Evolutionary conservation across 2,797 vertebrate species (phyloP).

Genomic region (Smutsia gigantea): DNA sequence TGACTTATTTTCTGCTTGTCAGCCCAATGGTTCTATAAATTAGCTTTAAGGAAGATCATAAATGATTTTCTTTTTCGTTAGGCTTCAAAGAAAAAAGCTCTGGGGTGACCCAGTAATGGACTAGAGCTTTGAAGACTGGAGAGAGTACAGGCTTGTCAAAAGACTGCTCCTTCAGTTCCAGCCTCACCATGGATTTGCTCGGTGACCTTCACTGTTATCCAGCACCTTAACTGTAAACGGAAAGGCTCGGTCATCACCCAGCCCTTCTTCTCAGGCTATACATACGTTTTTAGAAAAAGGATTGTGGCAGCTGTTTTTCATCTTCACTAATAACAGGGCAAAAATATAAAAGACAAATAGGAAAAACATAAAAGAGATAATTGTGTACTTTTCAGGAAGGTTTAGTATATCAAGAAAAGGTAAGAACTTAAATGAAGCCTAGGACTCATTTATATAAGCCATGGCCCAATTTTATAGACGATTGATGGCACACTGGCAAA

Average conservation of each 20-base stretch:
- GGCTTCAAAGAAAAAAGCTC: not conserved
- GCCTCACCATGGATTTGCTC: not conserved
- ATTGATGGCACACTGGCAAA: not conserved
- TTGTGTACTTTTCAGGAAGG: not conserved
- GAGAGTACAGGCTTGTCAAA: not conserved
- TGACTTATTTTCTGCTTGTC: not conserved
- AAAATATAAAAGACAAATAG: not conserved
- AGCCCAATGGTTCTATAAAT: not conserved
- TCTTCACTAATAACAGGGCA: conserved; percentile 26
- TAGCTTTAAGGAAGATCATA: conserved; percentile 7
- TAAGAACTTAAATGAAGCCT: not conserved
- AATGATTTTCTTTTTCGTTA: not conserved
- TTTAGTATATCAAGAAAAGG: not conserved
- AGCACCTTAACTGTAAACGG: not conserved
- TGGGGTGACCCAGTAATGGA: not conserved
- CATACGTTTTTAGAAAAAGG: not conserved
- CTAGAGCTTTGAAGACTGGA: not conserved
- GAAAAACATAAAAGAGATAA: not conserved
- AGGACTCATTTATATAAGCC: not conserved
- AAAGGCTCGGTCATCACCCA: not conserved
- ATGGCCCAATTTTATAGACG: not conserved
- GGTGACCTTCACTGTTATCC: not conserved
- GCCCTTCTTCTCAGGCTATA: not conserved
- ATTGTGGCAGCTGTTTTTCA: not conserved
- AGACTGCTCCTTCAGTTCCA: not conserved